Percentiles rank a stretch among this genome's conserved stretches.
phyloP scores from a whole-genome alignment of 1,140 invertebrate species.

The Epicauta chinensis region DNA sequence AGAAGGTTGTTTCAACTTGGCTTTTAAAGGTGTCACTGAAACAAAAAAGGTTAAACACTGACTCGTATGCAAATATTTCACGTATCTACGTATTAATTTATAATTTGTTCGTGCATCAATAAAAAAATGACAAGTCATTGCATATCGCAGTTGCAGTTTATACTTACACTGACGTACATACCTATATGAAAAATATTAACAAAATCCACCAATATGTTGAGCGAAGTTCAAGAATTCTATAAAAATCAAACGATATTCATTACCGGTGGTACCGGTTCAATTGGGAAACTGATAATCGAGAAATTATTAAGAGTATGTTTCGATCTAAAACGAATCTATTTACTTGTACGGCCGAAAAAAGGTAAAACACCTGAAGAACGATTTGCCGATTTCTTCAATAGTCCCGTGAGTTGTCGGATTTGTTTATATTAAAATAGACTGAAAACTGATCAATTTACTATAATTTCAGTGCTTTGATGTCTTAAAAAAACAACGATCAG shows the following conservation, averaged over 20 bases:
- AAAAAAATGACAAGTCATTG: too few species aligned
- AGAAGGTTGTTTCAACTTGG: too few species aligned
- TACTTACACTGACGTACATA: too few species aligned
- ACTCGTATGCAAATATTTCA: too few species aligned
- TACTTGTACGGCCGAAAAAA: constrained; percentile 71
- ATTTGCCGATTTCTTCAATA: constrained; percentile 56
- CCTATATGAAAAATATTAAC: too few species aligned
- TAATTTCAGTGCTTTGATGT: constrained; percentile 24
- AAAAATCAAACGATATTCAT: constrained; percentile 9
- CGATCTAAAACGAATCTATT: constrained; percentile 64
- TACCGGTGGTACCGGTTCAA: constrained; percentile 1
- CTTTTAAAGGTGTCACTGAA: too few species aligned
- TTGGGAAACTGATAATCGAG: constrained; percentile 56
- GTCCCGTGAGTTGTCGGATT: constrained; percentile 52
- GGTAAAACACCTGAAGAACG: constrained; percentile 57
- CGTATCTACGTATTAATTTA: too few species aligned
- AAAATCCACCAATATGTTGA: too few species aligned
- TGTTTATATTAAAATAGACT: neutral
- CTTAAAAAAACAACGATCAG: neutral
- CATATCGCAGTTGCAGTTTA: too few species aligned
- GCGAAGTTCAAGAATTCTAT: constrained; percentile 1
- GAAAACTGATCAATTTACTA: neutral
- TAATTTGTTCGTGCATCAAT: too few species aligned
- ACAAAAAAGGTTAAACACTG: too few species aligned
- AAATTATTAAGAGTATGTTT: constrained; percentile 36